A percentile compares a stretch with the other conserved stretches of the same genome.
These are phyloP conservation scores for Mylabris phalerata DNA, from an alignment of 1,140 invertebrate genomes.

Conservation along the genomic window DNA sequence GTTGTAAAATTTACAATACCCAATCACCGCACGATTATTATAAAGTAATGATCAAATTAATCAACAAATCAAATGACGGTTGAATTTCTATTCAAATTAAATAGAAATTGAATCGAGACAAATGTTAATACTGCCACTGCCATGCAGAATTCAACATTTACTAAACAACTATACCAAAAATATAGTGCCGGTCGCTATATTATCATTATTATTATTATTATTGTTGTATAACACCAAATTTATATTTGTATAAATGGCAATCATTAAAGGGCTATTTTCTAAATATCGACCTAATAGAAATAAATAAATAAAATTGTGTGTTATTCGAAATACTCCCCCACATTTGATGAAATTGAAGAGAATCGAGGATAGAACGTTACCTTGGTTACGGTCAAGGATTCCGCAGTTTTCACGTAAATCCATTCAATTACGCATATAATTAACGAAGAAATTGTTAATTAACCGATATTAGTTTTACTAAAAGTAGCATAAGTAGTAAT, in stretches of 20 bases:
- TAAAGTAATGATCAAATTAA: conserved; percentile 53
- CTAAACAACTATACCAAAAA: not conserved
- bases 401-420: conserved; percentile 6
- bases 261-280: conserved; percentile 14
- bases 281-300: not conserved
- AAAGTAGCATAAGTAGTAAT: no score
- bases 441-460: no score
- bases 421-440: not conserved
- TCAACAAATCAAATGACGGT: conserved; percentile 10
- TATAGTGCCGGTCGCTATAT: no score
- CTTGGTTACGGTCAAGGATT: conserved; percentile 11
- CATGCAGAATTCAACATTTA: conserved; percentile 39
- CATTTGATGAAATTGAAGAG: not conserved
- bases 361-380: not conserved
- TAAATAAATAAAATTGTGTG: conserved; percentile 1
- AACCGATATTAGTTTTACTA: no score
- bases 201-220: no score
- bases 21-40: conserved; percentile 55
- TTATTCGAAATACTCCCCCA: not conserved
- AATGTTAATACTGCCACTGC: conserved; percentile 40
- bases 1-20: conserved; percentile 49
- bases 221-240: no score
- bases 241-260: conserved; percentile 1
- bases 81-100: not conserved
- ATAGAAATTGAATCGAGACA: conserved; percentile 1